Evolutionary conservation across 1,140 invertebrate species (phyloP), one percentile per base, ranked within the genome.

Genomic region (Drosophila nebulosa): DNA sequence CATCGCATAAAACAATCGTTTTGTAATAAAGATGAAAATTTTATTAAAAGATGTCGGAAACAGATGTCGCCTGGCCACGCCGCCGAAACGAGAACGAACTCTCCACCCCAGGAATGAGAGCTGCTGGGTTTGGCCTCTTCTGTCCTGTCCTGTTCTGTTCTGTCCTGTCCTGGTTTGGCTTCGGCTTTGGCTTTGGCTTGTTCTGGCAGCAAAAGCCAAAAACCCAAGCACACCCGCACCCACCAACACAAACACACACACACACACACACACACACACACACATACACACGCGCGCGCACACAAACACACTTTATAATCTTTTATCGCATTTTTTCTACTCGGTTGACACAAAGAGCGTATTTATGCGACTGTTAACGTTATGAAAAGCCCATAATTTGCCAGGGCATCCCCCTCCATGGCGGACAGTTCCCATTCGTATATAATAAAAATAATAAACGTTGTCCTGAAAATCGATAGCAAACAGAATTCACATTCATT

Each of bases 21-120:
- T 84, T 72, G 88, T 91, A 91, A 91, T 91, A 91, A 91, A 90
- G 90, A 91, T 91, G 90, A 91, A 91, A 91, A 90, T 91, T 91
- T 91, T 91, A 91, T 91, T 91, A 91, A 91, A 91, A 91, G 90
- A 91, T 91, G 90, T 91, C 90, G 79, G 78, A 86, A 91, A 89
- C 90, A 91, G 90, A 91, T 91, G 90, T 86, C 86, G 83, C 80
- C 60, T 21, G 42, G 63, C 69, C 64, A 66, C 66, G 62, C 53
- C 62, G 58, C 65, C 30, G 24, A 56, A 58, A 74, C 60, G 59
- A 64, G 67, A 62, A 77, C 53, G 61, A 74, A 64, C 64, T 60
- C 53, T 55, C 61, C 69, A 63, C 71, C 63, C 53, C 35, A 18
- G 24, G 27, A 30, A 30, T 30, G 27, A 30, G 27, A 30, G 27